Evolutionary conservation across 2,113 vertebrate species (phyloP), one percentile per base, ranked within the genome.

Genomic region (Henicopernis longicauda): DNA sequence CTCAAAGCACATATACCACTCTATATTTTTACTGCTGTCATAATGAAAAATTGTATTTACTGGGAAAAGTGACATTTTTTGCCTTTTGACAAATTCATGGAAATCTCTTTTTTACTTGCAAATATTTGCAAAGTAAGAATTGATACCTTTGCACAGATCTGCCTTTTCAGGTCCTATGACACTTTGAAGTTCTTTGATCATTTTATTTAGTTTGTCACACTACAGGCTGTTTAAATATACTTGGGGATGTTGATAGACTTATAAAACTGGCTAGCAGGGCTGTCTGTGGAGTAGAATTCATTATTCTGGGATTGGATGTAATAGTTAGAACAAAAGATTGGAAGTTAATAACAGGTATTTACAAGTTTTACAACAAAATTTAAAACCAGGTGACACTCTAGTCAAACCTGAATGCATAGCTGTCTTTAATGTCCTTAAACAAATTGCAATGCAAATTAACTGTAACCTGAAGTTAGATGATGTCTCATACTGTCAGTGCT

Each of bases 111-210:
- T 96, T 95, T 74, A 97, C 90, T 97, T 97, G 91, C 93, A 96
- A 97, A 97, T 93, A 93, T 94, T 96, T 96, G 89, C 95, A 90
- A 95, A 96, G 83, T 93, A 81, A 93, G 79, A 93, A 93, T 76
- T 94, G 89, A 92, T 91, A 95, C 95, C 79, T 96, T 94, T 94
- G 93, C 91, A 73, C 67, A 78, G 82, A 95, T 93, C 82, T 94
- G 89, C 91, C 95, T 95, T 58, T 67, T 95, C 95, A 97, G 93
- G 93, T 92, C 73, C 88, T 88, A 4, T 66, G 95, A 92, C 94
- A 94, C 94, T 97, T 96, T 96, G 96, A 97, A 97, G 95, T 96
- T 74, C 96, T 97, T 97, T 96, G 97, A 97, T 97, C 78, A 59
- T 96, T 97, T 97, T 86, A 83, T 94, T 95, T 55, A 88, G 79